phyloP scores from a whole-genome alignment of 2,797 vertebrate genomes.

The Typhlichthys subterraneus region DNA sequence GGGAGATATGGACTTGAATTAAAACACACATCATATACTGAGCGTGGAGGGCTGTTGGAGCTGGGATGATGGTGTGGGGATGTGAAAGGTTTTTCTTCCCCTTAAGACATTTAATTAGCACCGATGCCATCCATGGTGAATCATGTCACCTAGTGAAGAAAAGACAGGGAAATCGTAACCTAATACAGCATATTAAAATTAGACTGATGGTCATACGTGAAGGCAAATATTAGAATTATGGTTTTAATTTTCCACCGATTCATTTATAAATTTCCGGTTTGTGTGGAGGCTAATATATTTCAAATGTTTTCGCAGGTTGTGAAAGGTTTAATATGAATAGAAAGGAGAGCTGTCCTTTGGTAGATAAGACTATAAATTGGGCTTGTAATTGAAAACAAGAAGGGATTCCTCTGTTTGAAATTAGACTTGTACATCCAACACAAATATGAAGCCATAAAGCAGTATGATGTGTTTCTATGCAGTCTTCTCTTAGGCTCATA shows the following conservation, averaged over 20 bases:
- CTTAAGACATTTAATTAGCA: conserved; percentile 45
- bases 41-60: conserved; percentile 22
- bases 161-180: conserved; percentile 30
- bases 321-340: conserved; percentile 30
- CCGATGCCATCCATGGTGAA: conserved; percentile 23
- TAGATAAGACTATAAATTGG: conserved; percentile 24
- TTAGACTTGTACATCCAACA: background rate
- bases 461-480: conserved; percentile 9
- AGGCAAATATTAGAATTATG: conserved; percentile 21
- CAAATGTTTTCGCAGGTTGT: conserved; percentile 36
- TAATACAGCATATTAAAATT: conserved; percentile 23
- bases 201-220: conserved; percentile 3
- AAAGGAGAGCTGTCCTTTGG: conserved; percentile 16
- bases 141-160: conserved; percentile 28
- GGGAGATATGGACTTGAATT: conserved; percentile 45
- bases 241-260: conserved; percentile 29
- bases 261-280: conserved; percentile 30
- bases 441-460: conserved; percentile 7
- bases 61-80: conserved; percentile 31
- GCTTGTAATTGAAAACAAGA: conserved; percentile 29
- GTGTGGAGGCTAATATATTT: conserved; percentile 19
- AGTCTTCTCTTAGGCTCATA: no score
- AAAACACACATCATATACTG: conserved; percentile 36
- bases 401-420: conserved; percentile 8
- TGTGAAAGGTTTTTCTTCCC: conserved; percentile 35